Conservation (phyloP, 2,888 invertebrate species). For the Tetropium fuscum region DNA sequence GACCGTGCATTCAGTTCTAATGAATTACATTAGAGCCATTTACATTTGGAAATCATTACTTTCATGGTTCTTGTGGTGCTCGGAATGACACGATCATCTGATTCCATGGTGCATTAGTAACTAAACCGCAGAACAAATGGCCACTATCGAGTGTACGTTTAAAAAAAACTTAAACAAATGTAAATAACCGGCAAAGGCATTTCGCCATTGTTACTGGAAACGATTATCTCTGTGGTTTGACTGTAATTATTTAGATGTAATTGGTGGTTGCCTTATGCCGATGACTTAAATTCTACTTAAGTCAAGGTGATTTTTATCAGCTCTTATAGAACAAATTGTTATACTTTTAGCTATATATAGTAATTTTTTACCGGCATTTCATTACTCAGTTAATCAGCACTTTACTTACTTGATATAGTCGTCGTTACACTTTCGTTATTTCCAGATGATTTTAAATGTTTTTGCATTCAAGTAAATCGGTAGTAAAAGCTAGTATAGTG, state of each 20-base stretch:
- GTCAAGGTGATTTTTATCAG: constrained; percentile 12
- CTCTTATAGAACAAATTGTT: constrained; percentile 1
- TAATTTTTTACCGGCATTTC: not conserved
- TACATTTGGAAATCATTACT: constrained; percentile 14
- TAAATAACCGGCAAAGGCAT: constrained; percentile 38
- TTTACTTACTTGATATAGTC: too few relatives aligned
- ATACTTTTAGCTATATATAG: not conserved
- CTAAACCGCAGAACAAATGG: constrained; percentile 20
- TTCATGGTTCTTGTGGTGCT: constrained; percentile 15
- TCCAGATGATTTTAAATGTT: too few relatives aligned
- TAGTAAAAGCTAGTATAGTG: too few relatives aligned
- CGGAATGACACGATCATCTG: constrained; percentile 22
- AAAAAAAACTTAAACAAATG: constrained; percentile 23
- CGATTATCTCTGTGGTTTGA: constrained; percentile 43
- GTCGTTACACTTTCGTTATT: too few relatives aligned
- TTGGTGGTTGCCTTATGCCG: constrained; percentile 26
- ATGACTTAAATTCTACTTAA: constrained; percentile 15
- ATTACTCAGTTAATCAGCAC: not conserved
- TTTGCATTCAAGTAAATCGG: too few relatives aligned
- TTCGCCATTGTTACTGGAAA: constrained; percentile 40
- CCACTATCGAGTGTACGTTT: constrained; percentile 1
- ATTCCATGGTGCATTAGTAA: constrained; percentile 19
- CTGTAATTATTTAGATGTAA: constrained; percentile 20
- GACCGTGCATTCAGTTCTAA: constrained; percentile 7
- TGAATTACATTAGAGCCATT: constrained; percentile 9